Conservation (phyloP, 92 coral and sea anemone genomes). For the Paragorgia papillata region DNA sequence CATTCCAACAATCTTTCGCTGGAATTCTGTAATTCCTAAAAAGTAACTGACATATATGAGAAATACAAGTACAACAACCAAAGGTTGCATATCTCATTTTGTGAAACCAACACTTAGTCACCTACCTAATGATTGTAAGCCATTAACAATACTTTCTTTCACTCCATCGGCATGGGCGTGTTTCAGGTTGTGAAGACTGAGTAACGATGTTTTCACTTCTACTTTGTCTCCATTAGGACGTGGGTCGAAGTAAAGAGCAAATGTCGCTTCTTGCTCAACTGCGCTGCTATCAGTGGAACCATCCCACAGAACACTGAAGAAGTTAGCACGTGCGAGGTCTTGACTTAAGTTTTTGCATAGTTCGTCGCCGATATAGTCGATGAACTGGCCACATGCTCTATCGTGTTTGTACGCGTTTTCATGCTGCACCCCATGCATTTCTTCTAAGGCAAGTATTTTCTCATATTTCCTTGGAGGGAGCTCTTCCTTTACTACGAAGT, state of each 20-base stretch:
- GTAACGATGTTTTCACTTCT: neutral
- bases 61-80: too few species aligned
- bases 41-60: too few species aligned
- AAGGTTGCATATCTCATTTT: too few species aligned
- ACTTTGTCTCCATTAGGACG: slow-evolving; percentile 6
- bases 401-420: neutral
- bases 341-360: slow-evolving; percentile 6
- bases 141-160: slow-evolving; percentile 24
- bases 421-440: neutral
- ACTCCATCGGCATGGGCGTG: slow-evolving; percentile 13
- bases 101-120: too few species aligned
- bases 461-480: neutral
- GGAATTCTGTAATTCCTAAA: neutral
- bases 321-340: neutral
- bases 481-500: slow-evolving; percentile 7
- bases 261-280: slow-evolving; percentile 18
- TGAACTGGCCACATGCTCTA: slow-evolving; percentile 6
- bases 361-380: slow-evolving; percentile 21
- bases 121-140: slow-evolving; percentile 18
- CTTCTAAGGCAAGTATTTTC: slow-evolving; percentile 10
- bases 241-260: neutral
- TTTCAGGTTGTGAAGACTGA: slow-evolving; percentile 6
- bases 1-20: slow-evolving; percentile 1
- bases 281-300: slow-evolving; percentile 16
- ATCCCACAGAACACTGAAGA: slow-evolving; percentile 15